phyloP scores from a whole-genome alignment of 1,140 invertebrate genomes.

The Eriocheir sinensis region DNA sequence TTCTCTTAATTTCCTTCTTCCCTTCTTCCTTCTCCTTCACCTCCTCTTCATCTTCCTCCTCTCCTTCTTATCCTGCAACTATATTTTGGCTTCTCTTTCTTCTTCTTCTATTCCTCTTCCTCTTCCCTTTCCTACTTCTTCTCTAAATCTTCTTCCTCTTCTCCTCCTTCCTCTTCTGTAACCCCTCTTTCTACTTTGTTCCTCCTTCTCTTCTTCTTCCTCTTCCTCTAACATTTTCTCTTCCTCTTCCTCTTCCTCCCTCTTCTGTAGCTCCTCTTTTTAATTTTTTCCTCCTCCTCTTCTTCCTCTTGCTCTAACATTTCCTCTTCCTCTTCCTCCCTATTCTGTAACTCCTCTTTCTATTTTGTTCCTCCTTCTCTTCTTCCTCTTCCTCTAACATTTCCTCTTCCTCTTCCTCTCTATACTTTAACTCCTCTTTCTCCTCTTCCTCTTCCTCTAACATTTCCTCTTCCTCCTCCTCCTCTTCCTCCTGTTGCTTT shows the following conservation, averaged over 20 bases:
- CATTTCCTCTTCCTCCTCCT: too few relatives aligned
- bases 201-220: background rate
- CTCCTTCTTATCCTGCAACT: too few relatives aligned
- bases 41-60: too few relatives aligned
- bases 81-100: too few relatives aligned
- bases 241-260: background rate
- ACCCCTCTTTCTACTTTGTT: too few relatives aligned
- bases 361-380: background rate
- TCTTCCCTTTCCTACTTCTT: background rate
- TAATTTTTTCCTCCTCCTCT: background rate
- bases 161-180: background rate
- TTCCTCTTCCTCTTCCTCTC: background rate
- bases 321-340: background rate
- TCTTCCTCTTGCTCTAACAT: background rate
- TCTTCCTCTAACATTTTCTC: background rate
- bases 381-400: background rate
- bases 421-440: background rate
- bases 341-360: background rate
- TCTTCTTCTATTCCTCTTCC: too few relatives aligned
- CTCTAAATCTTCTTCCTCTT: background rate
- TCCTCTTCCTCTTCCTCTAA: background rate
- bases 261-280: background rate
- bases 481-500: too few relatives aligned
- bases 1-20: too few relatives aligned
- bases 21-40: too few relatives aligned